Conservation (phyloP, 2,797 vertebrate species). For the Poecilia gillii region DNA sequence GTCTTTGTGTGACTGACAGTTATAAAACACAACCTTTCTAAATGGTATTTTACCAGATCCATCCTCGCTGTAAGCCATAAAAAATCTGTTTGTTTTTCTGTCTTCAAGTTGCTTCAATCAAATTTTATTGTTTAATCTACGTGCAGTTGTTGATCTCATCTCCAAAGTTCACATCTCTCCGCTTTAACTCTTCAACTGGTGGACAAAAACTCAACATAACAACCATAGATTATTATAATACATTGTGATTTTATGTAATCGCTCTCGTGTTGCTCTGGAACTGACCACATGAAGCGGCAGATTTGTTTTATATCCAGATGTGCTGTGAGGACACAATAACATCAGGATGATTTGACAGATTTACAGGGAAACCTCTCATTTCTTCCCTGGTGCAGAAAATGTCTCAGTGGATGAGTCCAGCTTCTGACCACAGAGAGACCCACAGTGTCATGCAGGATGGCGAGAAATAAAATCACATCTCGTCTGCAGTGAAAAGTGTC, state of each 20-base stretch:
- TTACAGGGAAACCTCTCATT: background rate
- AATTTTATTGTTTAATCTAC: background rate
- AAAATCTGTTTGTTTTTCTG: background rate
- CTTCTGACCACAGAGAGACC: background rate
- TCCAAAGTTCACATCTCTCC: background rate
- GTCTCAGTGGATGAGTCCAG: background rate
- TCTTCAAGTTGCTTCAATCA: background rate
- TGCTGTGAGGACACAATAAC: background rate
- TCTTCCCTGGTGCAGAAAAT: background rate
- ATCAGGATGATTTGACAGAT: conserved; percentile 3
- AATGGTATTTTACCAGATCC: background rate
- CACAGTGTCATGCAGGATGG: background rate
- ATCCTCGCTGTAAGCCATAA: background rate
- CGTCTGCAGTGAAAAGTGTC: background rate
- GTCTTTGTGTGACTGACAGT: background rate
- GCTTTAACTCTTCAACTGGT: background rate
- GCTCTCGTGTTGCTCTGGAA: background rate
- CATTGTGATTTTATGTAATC: conserved; percentile 3
- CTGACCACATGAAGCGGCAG: conserved; percentile 3
- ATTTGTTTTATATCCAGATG: conserved; percentile 5
- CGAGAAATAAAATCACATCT: background rate
- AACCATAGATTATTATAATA: conserved; percentile 1
- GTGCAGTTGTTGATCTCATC: background rate
- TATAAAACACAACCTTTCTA: background rate
- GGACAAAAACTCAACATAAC: background rate